These are phyloP conservation scores for Eilema depressum DNA, from an alignment of 2,888 invertebrate species.

Conservation along the genomic window DNA sequence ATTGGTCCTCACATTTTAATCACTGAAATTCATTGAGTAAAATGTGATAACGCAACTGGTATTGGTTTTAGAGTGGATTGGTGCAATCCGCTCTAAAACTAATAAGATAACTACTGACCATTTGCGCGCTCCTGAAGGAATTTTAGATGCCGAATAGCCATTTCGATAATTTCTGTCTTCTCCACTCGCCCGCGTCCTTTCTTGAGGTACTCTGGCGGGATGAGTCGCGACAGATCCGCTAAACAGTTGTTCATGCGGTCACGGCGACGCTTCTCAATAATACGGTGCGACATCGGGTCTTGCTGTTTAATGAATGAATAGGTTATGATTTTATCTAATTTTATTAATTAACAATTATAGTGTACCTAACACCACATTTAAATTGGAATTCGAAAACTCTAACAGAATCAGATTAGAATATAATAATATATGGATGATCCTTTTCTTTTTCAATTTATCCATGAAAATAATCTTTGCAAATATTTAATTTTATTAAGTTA, in stretches of 20 bases:
- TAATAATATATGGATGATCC: background rate
- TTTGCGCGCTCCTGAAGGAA: constrained; percentile 91
- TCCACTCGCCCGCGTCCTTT: constrained; percentile 98
- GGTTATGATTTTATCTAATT: constrained; percentile 7
- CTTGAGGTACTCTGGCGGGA: constrained; percentile 97
- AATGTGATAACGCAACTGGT: background rate
- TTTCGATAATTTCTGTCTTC: constrained; percentile 99
- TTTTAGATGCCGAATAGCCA: constrained; percentile 98
- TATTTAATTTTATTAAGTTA: background rate
- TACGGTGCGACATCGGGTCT: constrained; percentile 99
- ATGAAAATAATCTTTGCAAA: background rate
- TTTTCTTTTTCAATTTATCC: background rate
- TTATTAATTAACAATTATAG: background rate
- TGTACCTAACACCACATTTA: background rate
- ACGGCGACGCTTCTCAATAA: constrained; percentile 97
- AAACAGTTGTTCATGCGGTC: constrained; percentile 99
- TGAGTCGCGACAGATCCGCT: constrained; percentile 96
- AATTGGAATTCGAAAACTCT: background rate
- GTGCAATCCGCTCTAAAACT: background rate
- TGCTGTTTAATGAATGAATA: constrained; percentile 84
- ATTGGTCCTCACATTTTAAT: background rate
- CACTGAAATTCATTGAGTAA: background rate
- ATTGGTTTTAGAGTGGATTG: background rate
- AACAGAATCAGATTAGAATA: background rate
- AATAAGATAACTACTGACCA: constrained; percentile 65